Percentiles rank a stretch among this genome's conserved stretches.
Evolutionary conservation across 2,797 vertebrate genomes (phyloP).

Genomic region (Cirrhinus molitorella): DNA sequence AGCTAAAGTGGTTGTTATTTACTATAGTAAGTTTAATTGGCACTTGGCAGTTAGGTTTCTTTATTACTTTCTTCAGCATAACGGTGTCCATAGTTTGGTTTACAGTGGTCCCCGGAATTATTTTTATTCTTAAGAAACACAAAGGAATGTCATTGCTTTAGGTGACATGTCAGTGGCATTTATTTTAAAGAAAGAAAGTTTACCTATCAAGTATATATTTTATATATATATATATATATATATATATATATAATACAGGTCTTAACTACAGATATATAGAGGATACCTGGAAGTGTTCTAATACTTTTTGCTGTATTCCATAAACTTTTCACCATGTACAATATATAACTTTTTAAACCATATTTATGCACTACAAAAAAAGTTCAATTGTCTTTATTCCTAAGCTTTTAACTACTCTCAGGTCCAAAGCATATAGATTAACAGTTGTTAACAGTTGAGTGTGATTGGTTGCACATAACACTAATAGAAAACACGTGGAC

Average conservation of each 20-base stretch:
- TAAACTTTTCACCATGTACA: background rate
- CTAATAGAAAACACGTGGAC: background rate
- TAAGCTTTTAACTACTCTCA: background rate
- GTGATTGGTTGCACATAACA: background rate
- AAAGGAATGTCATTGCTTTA: background rate
- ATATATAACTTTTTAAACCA: background rate
- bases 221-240: too few relatives aligned
- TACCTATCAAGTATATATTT: background rate
- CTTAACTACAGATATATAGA: background rate
- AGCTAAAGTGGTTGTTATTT: conserved; percentile 24
- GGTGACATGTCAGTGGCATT: too few relatives aligned
- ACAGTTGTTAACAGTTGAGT: background rate
- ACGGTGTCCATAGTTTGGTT: too few relatives aligned
- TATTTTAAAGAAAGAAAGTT: background rate
- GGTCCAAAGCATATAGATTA: background rate
- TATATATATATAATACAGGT: too few relatives aligned
- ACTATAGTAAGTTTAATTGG: background rate
- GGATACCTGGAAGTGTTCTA: background rate
- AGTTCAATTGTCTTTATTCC: background rate
- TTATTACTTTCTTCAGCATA: background rate
- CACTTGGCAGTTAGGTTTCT: background rate
- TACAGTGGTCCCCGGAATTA: too few relatives aligned
- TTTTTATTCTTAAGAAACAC: background rate
- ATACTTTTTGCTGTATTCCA: background rate
- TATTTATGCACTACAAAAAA: background rate